Base-by-base conservation (phyloP, 2,888 invertebrate genomes). In the Acanthococcus lagerstroemiae region DNA sequence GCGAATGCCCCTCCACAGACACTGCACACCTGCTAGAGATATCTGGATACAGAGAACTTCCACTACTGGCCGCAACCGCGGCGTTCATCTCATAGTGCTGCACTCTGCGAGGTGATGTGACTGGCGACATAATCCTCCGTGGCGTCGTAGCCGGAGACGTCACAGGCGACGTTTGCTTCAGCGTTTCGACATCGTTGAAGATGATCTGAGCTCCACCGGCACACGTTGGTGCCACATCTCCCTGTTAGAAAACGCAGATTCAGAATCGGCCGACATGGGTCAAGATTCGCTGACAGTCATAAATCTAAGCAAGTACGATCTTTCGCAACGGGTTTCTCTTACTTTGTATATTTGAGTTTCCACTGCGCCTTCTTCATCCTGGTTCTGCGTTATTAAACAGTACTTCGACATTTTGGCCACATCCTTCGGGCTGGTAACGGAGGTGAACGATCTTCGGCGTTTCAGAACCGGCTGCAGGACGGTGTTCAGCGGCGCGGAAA, bases 161-260 rank as follows among this genome's bases (percentile, higher is more conserved):
- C n/a, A 65, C n/a, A 12, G 68, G 68, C 1, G 68, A 68, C 7
- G 84, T 82, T 74, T 93, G 92, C 70, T 84, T 86, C 9, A 95
- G 75, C 74, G 87, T 85, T 76, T 99, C 97, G 1, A 97, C 88
- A 76, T 96, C 96, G 72, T 90, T 89, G 75, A 97, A 95, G 25
- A 95, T 86, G 0, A 97, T 89, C 74, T 96, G 94, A 0, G 95
- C 90, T 0, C 99, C 97, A 0, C 97, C 97, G 1, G 92, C 90
- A 67, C 87, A 86, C 0, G 97, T 97, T 0, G 92, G 93, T 1
- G 95, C 83, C 3, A 97, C 89, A 75, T 96, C 92, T 12, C 89
- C 96, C 84, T 88, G 72, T 1, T 50, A 60, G n/a, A 67, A 50
- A 52, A 22, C 52, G 15, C n/a, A n/a, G n/a, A n/a, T n/a, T n/a